These are phyloP conservation scores for Syrmaticus mikado DNA, from an alignment of 2,113 vertebrate species.

Conservation along the genomic window DNA sequence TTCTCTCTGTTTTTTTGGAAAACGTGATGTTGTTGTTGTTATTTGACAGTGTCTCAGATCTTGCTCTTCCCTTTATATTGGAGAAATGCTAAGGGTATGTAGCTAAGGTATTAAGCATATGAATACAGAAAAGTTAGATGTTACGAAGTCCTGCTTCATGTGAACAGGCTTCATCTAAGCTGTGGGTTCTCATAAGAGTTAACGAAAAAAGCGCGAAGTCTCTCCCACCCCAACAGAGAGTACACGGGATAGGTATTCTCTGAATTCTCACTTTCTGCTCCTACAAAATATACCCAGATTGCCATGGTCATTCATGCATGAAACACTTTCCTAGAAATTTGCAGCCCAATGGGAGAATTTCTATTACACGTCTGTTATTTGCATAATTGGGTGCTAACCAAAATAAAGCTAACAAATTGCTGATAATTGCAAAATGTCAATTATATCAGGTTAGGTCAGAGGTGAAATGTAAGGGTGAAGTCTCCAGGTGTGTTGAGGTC, in stretches of 20 bases:
- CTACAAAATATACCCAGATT: background rate
- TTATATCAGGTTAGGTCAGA: constrained; percentile 76
- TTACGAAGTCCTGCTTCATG: background rate
- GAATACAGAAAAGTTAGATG: background rate
- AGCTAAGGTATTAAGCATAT: background rate
- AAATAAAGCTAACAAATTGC: constrained; percentile 89
- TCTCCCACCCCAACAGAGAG: background rate
- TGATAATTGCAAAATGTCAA: constrained; percentile 85
- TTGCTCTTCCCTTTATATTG: background rate
- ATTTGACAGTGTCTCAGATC: background rate
- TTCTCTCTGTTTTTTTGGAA: background rate
- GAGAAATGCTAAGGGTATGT: background rate
- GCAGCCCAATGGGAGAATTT: background rate
- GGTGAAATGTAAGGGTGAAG: constrained; percentile 72
- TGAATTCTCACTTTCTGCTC: constrained; percentile 1
- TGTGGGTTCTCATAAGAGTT: background rate
- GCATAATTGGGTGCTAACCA: constrained; percentile 85
- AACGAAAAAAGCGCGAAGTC: background rate
- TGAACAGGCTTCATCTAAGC: background rate
- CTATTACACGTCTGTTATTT: constrained; percentile 28
- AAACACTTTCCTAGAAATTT: background rate
- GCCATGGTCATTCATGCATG: background rate
- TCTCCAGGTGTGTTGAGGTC: constrained; percentile 85
- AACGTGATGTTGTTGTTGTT: background rate
- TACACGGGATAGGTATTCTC: background rate